Evolutionary conservation across 2,888 invertebrate genomes (phyloP).

Genomic region (Ornithoptera alexandrae): DNA sequence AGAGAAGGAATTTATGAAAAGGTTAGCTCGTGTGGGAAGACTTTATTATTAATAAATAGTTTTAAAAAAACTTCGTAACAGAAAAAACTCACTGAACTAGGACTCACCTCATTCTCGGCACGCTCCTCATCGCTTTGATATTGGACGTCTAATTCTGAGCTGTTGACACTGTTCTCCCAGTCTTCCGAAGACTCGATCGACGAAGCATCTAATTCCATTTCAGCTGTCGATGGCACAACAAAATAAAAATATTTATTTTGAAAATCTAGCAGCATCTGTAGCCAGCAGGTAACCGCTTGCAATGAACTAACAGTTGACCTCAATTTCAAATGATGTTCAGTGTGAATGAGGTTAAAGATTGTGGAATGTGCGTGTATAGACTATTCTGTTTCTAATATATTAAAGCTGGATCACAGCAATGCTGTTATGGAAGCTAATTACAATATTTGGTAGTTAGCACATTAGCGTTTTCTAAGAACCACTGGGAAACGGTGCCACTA

Average conservation of each 20-base stretch:
- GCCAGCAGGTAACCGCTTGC: too few species aligned
- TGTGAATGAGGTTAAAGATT: not conserved
- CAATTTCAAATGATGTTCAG: not conserved
- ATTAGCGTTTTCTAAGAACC: not conserved
- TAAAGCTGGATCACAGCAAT: not conserved
- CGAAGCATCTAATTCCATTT: conserved; percentile 65
- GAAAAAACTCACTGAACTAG: not conserved
- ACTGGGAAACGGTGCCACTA: not conserved
- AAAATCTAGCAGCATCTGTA: not conserved
- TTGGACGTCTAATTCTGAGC: conserved; percentile 81
- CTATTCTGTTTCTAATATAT: not conserved
- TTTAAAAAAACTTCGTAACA: too few species aligned
- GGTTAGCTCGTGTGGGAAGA: not conserved
- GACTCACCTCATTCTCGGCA: conserved; percentile 74
- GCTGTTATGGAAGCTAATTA: not conserved
- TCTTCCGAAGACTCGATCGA: conserved; percentile 75
- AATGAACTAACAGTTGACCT: too few species aligned
- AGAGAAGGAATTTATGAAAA: not conserved
- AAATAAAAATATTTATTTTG: not conserved
- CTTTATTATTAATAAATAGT: not conserved
- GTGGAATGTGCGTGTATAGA: not conserved
- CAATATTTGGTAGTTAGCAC: not conserved
- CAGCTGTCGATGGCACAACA: conserved; percentile 37
- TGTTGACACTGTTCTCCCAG: conserved; percentile 82
- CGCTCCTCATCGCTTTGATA: conserved; percentile 80